Percentiles rank a stretch among this genome's conserved stretches.
These are phyloP conservation scores for Hestina assimilis DNA, from an alignment of 1,140 invertebrate species.

Conservation along the genomic window DNA sequence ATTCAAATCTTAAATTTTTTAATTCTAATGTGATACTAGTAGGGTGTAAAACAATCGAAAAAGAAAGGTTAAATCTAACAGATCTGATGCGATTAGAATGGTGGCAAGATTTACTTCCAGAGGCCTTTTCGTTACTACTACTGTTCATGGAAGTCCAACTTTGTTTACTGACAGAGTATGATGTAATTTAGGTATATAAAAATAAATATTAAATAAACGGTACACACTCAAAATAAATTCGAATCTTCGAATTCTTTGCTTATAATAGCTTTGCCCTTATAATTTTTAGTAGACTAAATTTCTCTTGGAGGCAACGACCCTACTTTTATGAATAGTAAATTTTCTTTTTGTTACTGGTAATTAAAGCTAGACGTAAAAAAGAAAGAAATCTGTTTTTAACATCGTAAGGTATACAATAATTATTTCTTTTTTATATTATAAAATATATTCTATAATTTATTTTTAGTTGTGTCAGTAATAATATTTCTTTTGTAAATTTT, in stretches of 20 bases:
- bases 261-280: slow-evolving; percentile 10
- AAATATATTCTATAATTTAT: neutral
- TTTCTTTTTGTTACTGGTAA: slow-evolving; percentile 18
- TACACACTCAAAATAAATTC: neutral
- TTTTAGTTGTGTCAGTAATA: neutral
- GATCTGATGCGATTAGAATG: no score
- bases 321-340: slow-evolving; percentile 15
- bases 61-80: no score
- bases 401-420: neutral
- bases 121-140: no score
- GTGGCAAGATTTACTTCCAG: no score
- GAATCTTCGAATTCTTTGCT: slow-evolving; percentile 4
- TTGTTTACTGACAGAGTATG: no score
- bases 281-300: slow-evolving; percentile 24
- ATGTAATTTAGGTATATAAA: no score
- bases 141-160: no score
- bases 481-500: no score
- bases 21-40: no score
- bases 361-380: slow-evolving; percentile 16
- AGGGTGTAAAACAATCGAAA: no score
- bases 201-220: no score
- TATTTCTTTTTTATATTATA: neutral
- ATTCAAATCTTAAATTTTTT: no score
- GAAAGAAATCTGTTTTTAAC: neutral
- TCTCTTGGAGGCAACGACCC: slow-evolving; percentile 11